These are phyloP conservation scores for Montipora capricornis DNA, from an alignment of 64 coral and sea anemone genomes.

Conservation along the genomic window DNA sequence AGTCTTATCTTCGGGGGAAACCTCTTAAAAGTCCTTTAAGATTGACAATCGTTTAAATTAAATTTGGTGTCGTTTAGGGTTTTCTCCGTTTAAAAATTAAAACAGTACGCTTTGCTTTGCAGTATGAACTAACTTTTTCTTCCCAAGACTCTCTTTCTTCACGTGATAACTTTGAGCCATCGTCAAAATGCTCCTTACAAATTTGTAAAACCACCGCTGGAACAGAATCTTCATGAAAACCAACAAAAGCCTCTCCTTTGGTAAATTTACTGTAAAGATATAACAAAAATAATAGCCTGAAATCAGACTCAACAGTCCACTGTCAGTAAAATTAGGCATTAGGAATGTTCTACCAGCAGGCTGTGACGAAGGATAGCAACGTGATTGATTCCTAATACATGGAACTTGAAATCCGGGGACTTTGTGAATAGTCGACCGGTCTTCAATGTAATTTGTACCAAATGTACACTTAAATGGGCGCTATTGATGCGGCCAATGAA, in stretches of 20 bases:
- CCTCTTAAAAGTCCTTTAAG: too few relatives aligned
- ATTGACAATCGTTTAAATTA: background rate
- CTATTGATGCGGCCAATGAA: too few relatives aligned
- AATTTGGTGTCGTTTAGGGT: background rate
- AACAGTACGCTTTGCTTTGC: too few relatives aligned
- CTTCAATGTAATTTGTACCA: background rate
- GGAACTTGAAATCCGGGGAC: too few relatives aligned
- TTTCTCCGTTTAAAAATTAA: too few relatives aligned
- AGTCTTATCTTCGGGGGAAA: too few relatives aligned
- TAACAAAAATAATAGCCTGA: background rate
- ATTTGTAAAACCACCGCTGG: constrained; percentile 69
- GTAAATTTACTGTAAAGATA: constrained; percentile 37
- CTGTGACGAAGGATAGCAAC: too few relatives aligned
- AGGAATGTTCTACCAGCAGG: too few relatives aligned
- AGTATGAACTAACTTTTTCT: constrained; percentile 31
- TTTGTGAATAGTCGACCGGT: too few relatives aligned
- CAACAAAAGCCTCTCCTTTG: constrained; percentile 69
- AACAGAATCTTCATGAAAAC: constrained; percentile 64
- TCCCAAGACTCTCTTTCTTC: constrained; percentile 48
- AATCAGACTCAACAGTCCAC: background rate
- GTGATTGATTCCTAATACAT: too few relatives aligned
- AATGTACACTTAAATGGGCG: too few relatives aligned
- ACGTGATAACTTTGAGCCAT: constrained; percentile 3
- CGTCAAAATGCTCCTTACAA: constrained; percentile 26
- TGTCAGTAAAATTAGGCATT: too few relatives aligned